Conservation (phyloP, 2,113 vertebrate species). For the Pandion haliaetus region DNA sequence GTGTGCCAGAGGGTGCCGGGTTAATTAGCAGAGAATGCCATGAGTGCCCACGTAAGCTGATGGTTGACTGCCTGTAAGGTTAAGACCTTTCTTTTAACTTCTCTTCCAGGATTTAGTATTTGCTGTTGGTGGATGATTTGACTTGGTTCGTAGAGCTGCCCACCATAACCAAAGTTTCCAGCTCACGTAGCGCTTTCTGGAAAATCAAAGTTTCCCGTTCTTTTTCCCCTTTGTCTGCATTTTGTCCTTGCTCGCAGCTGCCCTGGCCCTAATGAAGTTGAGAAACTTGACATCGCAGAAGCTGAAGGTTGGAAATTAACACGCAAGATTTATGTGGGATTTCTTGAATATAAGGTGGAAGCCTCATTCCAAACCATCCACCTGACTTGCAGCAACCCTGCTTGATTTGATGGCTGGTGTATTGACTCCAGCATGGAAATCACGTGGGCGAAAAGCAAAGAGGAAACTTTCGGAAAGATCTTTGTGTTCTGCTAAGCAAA, state of each 20-base stretch:
- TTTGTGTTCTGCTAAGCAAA: background rate
- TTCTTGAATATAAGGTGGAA: background rate
- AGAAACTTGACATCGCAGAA: background rate
- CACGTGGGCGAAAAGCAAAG: background rate
- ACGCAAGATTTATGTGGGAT: background rate
- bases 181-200: background rate
- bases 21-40: background rate
- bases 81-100: background rate
- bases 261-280: background rate
- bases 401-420: background rate
- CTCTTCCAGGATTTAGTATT: background rate
- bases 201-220: background rate
- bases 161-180: background rate
- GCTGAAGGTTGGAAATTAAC: background rate
- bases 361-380: background rate
- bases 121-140: background rate
- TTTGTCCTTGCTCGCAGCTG: background rate
- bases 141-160: background rate
- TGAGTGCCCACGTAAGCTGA: background rate
- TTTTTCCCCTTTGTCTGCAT: background rate
- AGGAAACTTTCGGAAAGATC: too few species aligned
- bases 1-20: background rate
- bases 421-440: background rate
- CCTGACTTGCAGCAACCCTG: background rate
- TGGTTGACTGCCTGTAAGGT: background rate